These are phyloP conservation scores for Gasterosteus aculeatus DNA, from an alignment of 2,113 vertebrate genomes.

Conservation along the genomic window DNA sequence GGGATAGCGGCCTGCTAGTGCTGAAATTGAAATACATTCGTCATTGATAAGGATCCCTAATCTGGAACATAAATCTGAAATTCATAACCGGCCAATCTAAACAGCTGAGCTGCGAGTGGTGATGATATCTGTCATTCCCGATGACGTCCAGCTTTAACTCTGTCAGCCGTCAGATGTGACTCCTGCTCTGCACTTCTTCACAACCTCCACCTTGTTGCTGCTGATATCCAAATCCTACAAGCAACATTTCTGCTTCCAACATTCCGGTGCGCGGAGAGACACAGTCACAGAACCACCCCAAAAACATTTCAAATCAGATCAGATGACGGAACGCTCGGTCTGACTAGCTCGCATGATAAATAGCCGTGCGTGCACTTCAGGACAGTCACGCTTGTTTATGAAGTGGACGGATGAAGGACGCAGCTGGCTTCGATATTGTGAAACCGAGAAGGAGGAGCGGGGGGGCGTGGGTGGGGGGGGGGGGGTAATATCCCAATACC, in stretches of 20 bases:
- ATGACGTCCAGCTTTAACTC: slow-evolving; percentile 38
- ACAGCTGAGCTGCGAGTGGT: slow-evolving; percentile 27
- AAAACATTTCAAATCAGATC: slow-evolving; percentile 46
- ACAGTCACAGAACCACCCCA: slow-evolving; percentile 48
- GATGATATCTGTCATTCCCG: slow-evolving; percentile 42
- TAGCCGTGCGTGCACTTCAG: slow-evolving; percentile 47
- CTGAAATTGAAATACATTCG: background rate
- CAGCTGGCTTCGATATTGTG: slow-evolving; percentile 75
- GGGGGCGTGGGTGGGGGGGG: slow-evolving; percentile 28
- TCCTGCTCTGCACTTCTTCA: slow-evolving; percentile 41
- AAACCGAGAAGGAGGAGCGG: slow-evolving; percentile 55
- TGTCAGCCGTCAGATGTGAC: slow-evolving; percentile 45
- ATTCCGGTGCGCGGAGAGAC: slow-evolving; percentile 34
- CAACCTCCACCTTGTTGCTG: slow-evolving; percentile 34
- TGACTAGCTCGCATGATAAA: slow-evolving; percentile 63
- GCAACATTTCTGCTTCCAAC: slow-evolving; percentile 17
- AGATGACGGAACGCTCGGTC: slow-evolving; percentile 52
- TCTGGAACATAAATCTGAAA: slow-evolving; percentile 32
- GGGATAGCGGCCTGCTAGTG: background rate
- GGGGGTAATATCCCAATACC: slow-evolving; percentile 50
- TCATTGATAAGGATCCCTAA: slow-evolving; percentile 13
- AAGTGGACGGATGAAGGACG: slow-evolving; percentile 67
- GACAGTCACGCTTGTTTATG: slow-evolving; percentile 72
- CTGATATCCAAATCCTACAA: slow-evolving; percentile 13
- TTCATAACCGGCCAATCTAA: slow-evolving; percentile 26